Conservation (phyloP, 2,888 invertebrate genomes). For the Atherix ibis region DNA sequence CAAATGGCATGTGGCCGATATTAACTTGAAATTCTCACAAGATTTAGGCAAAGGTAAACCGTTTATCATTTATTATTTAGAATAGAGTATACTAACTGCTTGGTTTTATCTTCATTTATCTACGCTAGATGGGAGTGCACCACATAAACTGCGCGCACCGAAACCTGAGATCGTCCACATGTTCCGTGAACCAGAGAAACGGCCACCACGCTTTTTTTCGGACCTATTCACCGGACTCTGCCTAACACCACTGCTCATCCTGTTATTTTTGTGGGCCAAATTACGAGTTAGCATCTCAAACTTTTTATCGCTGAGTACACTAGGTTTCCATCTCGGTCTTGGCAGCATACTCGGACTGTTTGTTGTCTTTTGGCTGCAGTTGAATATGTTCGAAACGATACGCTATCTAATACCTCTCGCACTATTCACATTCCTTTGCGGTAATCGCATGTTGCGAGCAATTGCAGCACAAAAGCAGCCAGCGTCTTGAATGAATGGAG, state of each 20-base stretch:
- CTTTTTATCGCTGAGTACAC: conserved; percentile 60
- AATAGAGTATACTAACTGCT: not conserved
- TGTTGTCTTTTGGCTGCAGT: conserved; percentile 77
- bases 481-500: not conserved
- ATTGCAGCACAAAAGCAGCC: conserved; percentile 40
- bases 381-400: conserved; percentile 93
- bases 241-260: conserved; percentile 63
- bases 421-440: conserved; percentile 79
- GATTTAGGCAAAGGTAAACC: conserved; percentile 28
- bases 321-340: conserved; percentile 80
- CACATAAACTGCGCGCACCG: too few species aligned
- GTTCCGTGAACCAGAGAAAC: conserved; percentile 83
- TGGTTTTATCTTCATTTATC: not conserved
- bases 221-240: conserved; percentile 78
- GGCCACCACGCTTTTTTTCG: conserved; percentile 77
- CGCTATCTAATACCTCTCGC: conserved; percentile 76
- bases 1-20: conserved; percentile 68
- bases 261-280: conserved; percentile 71
- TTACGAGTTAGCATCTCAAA: conserved; percentile 75
- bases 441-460: conserved; percentile 75
- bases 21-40: conserved; percentile 55
- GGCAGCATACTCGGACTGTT: conserved; percentile 83
- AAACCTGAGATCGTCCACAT: conserved; percentile 54
- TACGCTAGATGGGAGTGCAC: too few species aligned
- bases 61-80: not conserved